Percentiles rank a stretch among this genome's conserved stretches.
Evolutionary conservation across 2,113 vertebrate species (phyloP).

Genomic region (Brachypteracias leptosomus): DNA sequence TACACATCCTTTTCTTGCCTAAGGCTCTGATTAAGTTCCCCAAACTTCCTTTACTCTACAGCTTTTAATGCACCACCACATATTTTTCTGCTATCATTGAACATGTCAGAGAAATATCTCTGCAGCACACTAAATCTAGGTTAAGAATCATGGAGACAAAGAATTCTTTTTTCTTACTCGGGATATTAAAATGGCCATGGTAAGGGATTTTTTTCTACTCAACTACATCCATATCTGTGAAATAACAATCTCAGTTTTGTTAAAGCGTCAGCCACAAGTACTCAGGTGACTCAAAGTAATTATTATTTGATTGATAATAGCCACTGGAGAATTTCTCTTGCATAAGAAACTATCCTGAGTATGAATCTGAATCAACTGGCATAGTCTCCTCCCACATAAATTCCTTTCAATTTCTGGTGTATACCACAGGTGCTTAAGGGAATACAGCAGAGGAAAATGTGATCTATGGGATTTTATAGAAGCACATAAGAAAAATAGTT

Average conservation of each 20-base stretch:
- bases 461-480: not conserved
- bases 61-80: conserved; percentile 57
- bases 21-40: conserved; percentile 57
- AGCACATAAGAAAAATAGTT: not conserved
- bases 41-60: conserved; percentile 49
- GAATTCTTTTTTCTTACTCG: not conserved
- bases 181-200: not conserved
- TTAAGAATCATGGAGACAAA: conserved; percentile 39
- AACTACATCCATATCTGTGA: not conserved
- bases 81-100: conserved; percentile 52
- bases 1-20: conserved; percentile 58
- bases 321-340: not conserved
- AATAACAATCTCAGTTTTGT: not conserved
- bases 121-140: conserved; percentile 53
- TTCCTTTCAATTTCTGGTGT: not conserved
- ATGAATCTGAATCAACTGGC: not conserved
- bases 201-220: not conserved
- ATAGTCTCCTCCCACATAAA: not conserved
- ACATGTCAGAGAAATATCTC: conserved; percentile 61
- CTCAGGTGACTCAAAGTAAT: not conserved
- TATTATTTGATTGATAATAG: not conserved
- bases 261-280: not conserved
- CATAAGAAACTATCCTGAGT: not conserved
- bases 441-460: not conserved
- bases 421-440: not conserved